These are phyloP conservation scores for Urocyon cinereoargenteus DNA, from an alignment of 2,797 vertebrate species.

Conservation along the genomic window DNA sequence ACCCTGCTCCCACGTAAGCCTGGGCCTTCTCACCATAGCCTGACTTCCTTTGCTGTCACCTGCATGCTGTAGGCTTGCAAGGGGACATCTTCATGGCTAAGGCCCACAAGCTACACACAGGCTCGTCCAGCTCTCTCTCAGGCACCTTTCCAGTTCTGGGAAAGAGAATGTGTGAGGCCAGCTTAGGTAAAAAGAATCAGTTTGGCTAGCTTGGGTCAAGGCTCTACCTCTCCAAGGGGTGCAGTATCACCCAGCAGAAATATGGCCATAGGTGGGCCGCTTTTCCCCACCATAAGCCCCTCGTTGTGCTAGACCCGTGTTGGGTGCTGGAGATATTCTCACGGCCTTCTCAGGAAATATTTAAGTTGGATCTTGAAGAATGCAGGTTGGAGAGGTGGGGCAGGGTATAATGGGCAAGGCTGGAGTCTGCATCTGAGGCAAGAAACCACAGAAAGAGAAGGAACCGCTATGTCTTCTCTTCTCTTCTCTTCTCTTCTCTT, in stretches of 20 bases:
- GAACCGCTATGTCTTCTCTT: no score
- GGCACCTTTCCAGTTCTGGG: neutral
- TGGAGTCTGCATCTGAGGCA: neutral
- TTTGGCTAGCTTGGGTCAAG: neutral
- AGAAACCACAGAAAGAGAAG: neutral
- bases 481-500: neutral
- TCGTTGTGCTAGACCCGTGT: neutral
- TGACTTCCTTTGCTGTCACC: neutral
- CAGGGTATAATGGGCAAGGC: neutral
- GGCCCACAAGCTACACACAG: neutral
- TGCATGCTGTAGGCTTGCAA: neutral
- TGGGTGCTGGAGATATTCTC: neutral
- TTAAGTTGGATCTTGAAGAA: neutral
- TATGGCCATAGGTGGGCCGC: neutral
- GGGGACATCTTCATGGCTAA: neutral
- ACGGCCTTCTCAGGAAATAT: neutral
- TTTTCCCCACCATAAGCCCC: neutral
- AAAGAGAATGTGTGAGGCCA: neutral
- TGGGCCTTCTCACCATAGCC: neutral
- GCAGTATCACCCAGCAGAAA: neutral
- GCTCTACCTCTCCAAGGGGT: neutral
- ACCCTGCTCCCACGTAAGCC: neutral
- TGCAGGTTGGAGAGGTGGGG: neutral
- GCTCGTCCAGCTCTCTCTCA: neutral
- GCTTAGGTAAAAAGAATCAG: neutral